Conservation (phyloP, 2,888 invertebrate species). For the Cryptosula pallasiana region DNA sequence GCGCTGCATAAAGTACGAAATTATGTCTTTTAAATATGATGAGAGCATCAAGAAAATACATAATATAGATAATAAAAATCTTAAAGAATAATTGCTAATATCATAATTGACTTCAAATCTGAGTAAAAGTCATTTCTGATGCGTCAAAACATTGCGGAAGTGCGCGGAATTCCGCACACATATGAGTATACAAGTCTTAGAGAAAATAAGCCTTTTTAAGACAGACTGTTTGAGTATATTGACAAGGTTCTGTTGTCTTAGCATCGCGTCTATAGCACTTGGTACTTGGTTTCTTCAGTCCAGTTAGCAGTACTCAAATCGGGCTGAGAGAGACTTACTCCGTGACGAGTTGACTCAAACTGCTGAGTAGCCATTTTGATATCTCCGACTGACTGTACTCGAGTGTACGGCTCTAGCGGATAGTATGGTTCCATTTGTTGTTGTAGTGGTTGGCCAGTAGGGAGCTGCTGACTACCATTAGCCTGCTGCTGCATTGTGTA, state of each 20-base stretch:
- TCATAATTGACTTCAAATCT: not conserved
- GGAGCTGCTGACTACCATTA: not conserved
- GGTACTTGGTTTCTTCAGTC: conserved; percentile 13
- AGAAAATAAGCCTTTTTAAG: too few species aligned
- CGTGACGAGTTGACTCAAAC: not conserved
- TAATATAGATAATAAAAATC: too few species aligned
- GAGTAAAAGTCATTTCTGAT: not conserved
- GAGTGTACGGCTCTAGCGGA: not conserved
- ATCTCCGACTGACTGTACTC: conserved; percentile 15
- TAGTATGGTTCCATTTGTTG: not conserved
- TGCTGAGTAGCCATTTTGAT: conserved; percentile 24
- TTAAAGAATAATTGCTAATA: not conserved
- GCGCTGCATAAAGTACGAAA: too few species aligned
- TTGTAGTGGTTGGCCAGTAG: not conserved
- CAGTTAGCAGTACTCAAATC: conserved; percentile 19
- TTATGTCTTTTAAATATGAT: too few species aligned
- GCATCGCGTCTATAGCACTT: conserved; percentile 12
- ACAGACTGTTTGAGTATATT: too few species aligned
- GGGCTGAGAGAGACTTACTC: conserved; percentile 14
- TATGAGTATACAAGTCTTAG: too few species aligned
- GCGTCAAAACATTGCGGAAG: not conserved
- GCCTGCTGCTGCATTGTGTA: not conserved
- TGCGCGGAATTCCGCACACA: too few species aligned
- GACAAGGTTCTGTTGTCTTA: too few species aligned
- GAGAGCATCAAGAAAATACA: too few species aligned